Evolutionary conservation across 1,140 invertebrate species (phyloP).

Genomic region (Paraescarpia echinospica): DNA sequence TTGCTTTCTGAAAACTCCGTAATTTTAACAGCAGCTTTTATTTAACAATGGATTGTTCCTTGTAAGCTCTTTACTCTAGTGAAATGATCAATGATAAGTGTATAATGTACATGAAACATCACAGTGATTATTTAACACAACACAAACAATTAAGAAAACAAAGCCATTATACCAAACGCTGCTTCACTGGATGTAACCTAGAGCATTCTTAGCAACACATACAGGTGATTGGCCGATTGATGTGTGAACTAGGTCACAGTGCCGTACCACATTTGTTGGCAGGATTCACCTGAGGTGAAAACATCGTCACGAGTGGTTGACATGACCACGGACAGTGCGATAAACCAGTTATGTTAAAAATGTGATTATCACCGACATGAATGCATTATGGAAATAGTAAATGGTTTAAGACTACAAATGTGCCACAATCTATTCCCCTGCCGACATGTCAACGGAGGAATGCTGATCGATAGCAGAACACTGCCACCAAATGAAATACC

Average conservation of each 20-base stretch:
- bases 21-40: too few species aligned
- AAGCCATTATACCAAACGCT: too few species aligned
- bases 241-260: neutral
- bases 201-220: too few species aligned
- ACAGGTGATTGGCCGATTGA: neutral
- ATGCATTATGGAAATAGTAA: neutral
- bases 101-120: too few species aligned
- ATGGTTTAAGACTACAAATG: neutral
- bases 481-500: neutral
- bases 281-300: neutral
- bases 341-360: slow-evolving; percentile 1
- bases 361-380: neutral
- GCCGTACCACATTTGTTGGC: neutral
- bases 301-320: neutral
- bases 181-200: too few species aligned
- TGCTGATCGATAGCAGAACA: neutral
- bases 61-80: too few species aligned
- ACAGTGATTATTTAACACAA: too few species aligned
- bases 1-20: too few species aligned
- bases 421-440: neutral
- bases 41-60: too few species aligned
- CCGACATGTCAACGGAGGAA: neutral
- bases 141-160: too few species aligned
- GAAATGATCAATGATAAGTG: too few species aligned
- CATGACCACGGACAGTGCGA: neutral